These are phyloP conservation scores for Forficula auricularia DNA, from an alignment of 1,140 invertebrate genomes.

Conservation along the genomic window DNA sequence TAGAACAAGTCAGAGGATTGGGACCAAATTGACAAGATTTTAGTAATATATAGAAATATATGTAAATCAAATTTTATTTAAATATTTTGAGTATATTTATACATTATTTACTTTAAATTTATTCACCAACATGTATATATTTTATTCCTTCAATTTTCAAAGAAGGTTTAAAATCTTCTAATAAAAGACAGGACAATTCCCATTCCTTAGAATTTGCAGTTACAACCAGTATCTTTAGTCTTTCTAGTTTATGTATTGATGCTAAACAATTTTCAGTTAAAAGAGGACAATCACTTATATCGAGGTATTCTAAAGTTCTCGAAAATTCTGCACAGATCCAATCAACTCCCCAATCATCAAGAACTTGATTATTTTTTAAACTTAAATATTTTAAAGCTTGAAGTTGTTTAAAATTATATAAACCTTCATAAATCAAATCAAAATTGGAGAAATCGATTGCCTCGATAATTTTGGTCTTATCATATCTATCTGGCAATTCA, in stretches of 20 bases:
- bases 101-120: no score
- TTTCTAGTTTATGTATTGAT: constrained; percentile 38
- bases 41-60: no score
- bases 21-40: no score
- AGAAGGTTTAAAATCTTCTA: no score
- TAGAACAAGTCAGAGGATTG: no score
- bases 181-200: no score
- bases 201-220: constrained; percentile 23
- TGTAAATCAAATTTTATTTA: no score
- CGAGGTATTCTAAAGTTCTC: constrained; percentile 45
- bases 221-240: constrained; percentile 35
- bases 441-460: constrained; percentile 46
- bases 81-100: no score
- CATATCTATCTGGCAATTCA: constrained; percentile 35
- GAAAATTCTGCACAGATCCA: constrained; percentile 36
- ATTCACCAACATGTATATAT: no score
- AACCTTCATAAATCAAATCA: constrained; percentile 45
- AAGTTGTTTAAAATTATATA: constrained; percentile 45
- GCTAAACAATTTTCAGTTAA: constrained; percentile 45
- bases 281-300: constrained; percentile 46
- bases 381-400: constrained; percentile 41
- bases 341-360: constrained; percentile 66
- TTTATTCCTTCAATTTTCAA: no score
- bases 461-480: constrained; percentile 37
- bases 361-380: constrained; percentile 36